Percentiles rank a stretch among this genome's conserved stretches.
These are phyloP conservation scores for Xestia xanthographa DNA, from an alignment of 2,888 invertebrate genomes.

Conservation along the genomic window DNA sequence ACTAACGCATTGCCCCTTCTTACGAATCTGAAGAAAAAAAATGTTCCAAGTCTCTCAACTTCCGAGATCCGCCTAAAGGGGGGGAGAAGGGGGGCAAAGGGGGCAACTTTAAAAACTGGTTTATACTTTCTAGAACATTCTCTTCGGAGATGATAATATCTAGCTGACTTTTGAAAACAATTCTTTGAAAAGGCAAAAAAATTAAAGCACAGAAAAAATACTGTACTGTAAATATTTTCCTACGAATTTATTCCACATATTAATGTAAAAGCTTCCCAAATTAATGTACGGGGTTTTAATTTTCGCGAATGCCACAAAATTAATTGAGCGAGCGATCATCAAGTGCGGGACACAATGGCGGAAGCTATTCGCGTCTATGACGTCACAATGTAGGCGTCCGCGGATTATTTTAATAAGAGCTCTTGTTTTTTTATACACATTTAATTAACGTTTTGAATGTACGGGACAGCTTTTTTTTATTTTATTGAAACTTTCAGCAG, in stretches of 20 bases:
- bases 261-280: constrained; percentile 6
- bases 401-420: constrained; percentile 23
- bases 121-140: no score
- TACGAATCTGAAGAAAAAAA: no score
- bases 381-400: constrained; percentile 30
- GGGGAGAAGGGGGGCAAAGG: no score
- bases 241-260: background rate
- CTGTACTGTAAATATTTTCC: background rate
- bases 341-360: constrained; percentile 46
- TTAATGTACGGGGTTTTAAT: constrained; percentile 39
- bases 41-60: no score
- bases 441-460: constrained; percentile 4
- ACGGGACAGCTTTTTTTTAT: background rate
- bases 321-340: constrained; percentile 38
- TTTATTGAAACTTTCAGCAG: background rate
- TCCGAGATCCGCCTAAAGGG: no score
- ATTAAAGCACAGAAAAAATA: background rate
- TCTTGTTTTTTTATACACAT: constrained; percentile 4
- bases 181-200: background rate
- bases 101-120: no score
- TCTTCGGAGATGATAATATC: background rate
- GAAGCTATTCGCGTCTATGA: constrained; percentile 33
- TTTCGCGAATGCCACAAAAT: constrained; percentile 40
- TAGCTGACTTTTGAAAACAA: background rate
- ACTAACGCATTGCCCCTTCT: no score